These are phyloP conservation scores for Abrostola tripartita DNA, from an alignment of 2,888 invertebrate species.

Conservation along the genomic window DNA sequence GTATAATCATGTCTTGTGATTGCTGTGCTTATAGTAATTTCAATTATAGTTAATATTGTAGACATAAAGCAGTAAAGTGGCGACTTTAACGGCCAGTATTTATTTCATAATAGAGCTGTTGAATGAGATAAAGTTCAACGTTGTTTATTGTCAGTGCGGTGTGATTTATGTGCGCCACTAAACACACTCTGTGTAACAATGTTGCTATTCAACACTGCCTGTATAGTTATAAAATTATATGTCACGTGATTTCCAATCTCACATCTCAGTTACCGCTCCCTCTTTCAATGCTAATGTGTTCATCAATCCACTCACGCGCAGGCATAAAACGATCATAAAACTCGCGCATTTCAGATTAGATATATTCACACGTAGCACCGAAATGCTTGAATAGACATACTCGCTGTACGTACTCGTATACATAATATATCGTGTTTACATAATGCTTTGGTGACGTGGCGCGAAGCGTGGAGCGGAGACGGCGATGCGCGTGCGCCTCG, in stretches of 20 bases:
- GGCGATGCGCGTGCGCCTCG: constrained; percentile 39
- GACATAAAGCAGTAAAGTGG: constrained; percentile 29
- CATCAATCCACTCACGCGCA: constrained; percentile 52
- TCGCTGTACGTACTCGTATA: constrained; percentile 26
- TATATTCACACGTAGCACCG: constrained; percentile 42
- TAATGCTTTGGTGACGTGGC: constrained; percentile 55
- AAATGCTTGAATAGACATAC: constrained; percentile 43
- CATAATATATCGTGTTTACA: constrained; percentile 51
- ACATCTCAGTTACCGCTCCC: constrained; percentile 40
- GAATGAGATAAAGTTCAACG: constrained; percentile 37
- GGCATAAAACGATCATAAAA: constrained; percentile 48
- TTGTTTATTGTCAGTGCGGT: constrained; percentile 37
- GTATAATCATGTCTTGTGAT: constrained; percentile 17
- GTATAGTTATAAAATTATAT: constrained; percentile 14
- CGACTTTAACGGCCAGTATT: constrained; percentile 33
- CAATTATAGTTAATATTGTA: constrained; percentile 45
- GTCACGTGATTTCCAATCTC: constrained; percentile 17
- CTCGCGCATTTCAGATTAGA: constrained; percentile 54
- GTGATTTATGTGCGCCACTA: constrained; percentile 35
- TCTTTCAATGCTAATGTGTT: constrained; percentile 47
- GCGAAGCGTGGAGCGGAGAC: constrained; percentile 41
- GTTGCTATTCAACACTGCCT: constrained; percentile 11
- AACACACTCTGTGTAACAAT: constrained; percentile 5
- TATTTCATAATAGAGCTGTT: constrained; percentile 32
- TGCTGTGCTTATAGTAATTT: constrained; percentile 35